phyloP scores from a whole-genome alignment of 2,888 invertebrate genomes.

The Platypus cylindrus region DNA sequence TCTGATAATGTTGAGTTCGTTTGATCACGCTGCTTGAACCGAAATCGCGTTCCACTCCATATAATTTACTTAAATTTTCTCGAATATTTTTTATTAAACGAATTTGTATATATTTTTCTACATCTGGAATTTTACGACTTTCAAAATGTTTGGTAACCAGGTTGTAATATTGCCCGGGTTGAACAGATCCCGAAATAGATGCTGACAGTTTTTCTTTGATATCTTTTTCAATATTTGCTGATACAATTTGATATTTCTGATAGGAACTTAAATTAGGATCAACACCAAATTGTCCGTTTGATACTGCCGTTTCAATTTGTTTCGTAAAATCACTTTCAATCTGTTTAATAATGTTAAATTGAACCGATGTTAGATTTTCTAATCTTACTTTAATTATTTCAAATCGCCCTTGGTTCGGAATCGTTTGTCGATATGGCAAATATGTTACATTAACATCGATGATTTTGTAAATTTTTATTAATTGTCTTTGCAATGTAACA shows the following conservation, averaged over 20 bases:
- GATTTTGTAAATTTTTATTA: constrained; percentile 1
- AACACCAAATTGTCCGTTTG: neutral
- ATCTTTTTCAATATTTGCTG: constrained; percentile 4
- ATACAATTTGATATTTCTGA: constrained; percentile 4
- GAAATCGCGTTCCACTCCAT: constrained; percentile 2
- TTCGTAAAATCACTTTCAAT: constrained; percentile 8
- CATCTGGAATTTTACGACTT: constrained; percentile 6
- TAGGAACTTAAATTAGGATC: constrained; percentile 3
- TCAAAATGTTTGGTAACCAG: constrained; percentile 7
- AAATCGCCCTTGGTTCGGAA: constrained; percentile 1
- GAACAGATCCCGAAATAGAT: constrained; percentile 4
- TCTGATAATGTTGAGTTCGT: neutral
- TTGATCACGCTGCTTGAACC: constrained; percentile 1
- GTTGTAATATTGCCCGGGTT: constrained; percentile 12
- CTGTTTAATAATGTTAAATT: constrained; percentile 8
- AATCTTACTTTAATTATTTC: constrained; percentile 10
- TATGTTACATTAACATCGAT: neutral
- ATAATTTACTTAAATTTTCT: constrained; percentile 7
- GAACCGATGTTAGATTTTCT: constrained; percentile 10
- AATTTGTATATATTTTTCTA: constrained; percentile 11
- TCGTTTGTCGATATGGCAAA: neutral
- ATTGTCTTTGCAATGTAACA: neutral
- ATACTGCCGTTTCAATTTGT: constrained; percentile 7
- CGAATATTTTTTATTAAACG: constrained; percentile 6
- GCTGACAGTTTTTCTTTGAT: constrained; percentile 9